A percentile compares a stretch with the other conserved stretches of the same genome.
Conservation (phyloP, 92 coral and sea anemone species). For the Heteractis magnifica region DNA sequence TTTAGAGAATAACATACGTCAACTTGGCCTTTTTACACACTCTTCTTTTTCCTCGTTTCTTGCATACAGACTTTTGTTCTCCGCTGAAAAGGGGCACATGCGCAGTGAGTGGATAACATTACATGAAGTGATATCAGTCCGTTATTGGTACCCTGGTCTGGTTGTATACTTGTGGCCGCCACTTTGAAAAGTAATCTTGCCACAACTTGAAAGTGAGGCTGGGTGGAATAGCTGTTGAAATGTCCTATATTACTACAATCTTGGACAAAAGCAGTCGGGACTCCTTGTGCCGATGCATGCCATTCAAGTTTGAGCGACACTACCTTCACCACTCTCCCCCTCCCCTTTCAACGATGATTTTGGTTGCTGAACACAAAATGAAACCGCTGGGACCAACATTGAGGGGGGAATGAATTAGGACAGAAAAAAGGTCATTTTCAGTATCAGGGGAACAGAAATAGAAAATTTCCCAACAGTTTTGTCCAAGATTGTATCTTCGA, state of each 20-base stretch:
- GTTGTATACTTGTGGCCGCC: background rate
- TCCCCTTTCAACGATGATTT: no score
- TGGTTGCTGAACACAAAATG: no score
- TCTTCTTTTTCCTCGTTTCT: conserved; percentile 21
- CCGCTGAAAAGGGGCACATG: conserved; percentile 18
- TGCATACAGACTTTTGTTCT: conserved; percentile 18
- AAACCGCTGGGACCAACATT: no score
- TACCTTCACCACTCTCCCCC: no score
- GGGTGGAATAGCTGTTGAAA: background rate
- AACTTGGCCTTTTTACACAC: conserved; percentile 27
- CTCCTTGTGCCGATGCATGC: no score
- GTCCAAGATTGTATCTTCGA: background rate
- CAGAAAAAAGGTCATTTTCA: background rate
- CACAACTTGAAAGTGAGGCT: background rate
- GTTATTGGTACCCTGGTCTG: background rate
- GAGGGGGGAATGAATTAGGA: no score
- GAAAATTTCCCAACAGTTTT: no score
- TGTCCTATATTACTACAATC: background rate
- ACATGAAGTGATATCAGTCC: background rate
- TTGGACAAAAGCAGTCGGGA: no score
- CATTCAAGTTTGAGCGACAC: no score
- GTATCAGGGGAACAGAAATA: background rate
- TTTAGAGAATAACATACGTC: conserved; percentile 1
- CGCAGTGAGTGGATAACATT: background rate
- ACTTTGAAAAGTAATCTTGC: background rate